A percentile compares a stretch with the other conserved stretches of the same genome.
Evolutionary conservation across 2,113 vertebrate genomes (phyloP).

Genomic region (Neodon shergylaensis): DNA sequence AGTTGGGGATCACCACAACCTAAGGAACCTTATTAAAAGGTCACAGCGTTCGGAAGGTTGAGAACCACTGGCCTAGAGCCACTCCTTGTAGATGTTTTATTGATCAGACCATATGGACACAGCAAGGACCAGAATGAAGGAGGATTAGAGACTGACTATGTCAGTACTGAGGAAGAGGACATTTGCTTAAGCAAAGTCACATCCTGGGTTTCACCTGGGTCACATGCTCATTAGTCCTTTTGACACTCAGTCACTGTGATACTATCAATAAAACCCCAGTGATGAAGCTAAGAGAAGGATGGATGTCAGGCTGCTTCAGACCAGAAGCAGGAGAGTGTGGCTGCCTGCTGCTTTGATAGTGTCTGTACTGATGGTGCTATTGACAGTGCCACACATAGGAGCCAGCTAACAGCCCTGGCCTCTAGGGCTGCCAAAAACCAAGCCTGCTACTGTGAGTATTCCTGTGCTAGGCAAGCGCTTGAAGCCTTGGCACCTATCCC

Average conservation of each 20-base stretch:
- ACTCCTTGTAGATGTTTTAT: not conserved
- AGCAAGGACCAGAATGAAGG: not conserved
- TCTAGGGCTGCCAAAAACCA: not conserved
- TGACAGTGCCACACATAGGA: not conserved
- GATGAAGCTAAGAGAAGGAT: not conserved
- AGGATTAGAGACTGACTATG: not conserved
- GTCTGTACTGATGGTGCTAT: no score
- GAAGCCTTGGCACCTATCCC: not conserved
- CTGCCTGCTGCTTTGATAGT: not conserved
- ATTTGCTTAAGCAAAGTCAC: not conserved
- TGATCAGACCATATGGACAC: not conserved
- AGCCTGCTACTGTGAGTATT: not conserved
- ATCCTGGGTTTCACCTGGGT: not conserved
- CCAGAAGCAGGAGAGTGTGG: not conserved
- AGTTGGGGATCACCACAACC: not conserved
- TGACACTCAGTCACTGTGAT: no score
- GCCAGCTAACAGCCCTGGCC: not conserved
- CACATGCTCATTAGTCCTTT: not conserved
- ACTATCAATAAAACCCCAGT: no score
- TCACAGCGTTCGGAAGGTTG: not conserved
- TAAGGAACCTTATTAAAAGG: not conserved
- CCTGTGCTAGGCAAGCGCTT: no score
- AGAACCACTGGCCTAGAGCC: not conserved
- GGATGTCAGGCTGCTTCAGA: not conserved
- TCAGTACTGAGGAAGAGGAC: not conserved